Evolutionary conservation across 1,140 invertebrate genomes (phyloP), one percentile per base, ranked within the genome.

Genomic region (Elysia chlorotica): DNA sequence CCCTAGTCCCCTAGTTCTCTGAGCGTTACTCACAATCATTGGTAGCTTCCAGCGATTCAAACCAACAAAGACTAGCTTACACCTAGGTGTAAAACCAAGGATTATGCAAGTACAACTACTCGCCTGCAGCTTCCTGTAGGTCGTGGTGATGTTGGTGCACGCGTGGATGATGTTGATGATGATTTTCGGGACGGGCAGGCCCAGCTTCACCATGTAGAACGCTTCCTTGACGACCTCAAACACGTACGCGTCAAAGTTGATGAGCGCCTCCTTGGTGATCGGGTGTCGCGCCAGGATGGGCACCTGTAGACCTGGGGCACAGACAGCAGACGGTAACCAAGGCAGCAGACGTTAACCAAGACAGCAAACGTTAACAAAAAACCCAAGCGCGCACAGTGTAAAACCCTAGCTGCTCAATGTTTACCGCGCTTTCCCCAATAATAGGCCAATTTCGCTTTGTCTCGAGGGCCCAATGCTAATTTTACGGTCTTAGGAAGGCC

Each of bases 141-240:
- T 90, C 10, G 91, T 84, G 0, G 90, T 91, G 72, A 96, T 41
- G 65, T 68, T 76, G 17, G 75, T 73, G 54, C 57, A 74, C 54
- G 80, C 66, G 76, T 96, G 95, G 81, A 95, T 91, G 75, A 95
- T 91, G 72, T 94, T 92, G 73, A 92, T 90, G 2, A 94, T 94
- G 0, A 94, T 91, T 31, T 95, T 92, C 0, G 95, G 95, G 59
- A 96, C 89, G 25, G 94, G 92, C 6, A 96, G 83, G 3, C 92
- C 91, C 87, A 96, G 90, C 86, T 96, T 96, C 0, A 92, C 90
- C 78, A 97, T 89, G 82, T 94, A 92, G 81, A 96, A 94, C 0
- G 94, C 92, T 84, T 97, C 95, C 56, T 94, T 89, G 17, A 96
- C 92, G 5, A 96, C 78, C 71, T 86, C 82, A 73, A 78, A 78